Base-by-base conservation (phyloP, 2,113 vertebrate species). In the Ascaphus truei region DNA sequence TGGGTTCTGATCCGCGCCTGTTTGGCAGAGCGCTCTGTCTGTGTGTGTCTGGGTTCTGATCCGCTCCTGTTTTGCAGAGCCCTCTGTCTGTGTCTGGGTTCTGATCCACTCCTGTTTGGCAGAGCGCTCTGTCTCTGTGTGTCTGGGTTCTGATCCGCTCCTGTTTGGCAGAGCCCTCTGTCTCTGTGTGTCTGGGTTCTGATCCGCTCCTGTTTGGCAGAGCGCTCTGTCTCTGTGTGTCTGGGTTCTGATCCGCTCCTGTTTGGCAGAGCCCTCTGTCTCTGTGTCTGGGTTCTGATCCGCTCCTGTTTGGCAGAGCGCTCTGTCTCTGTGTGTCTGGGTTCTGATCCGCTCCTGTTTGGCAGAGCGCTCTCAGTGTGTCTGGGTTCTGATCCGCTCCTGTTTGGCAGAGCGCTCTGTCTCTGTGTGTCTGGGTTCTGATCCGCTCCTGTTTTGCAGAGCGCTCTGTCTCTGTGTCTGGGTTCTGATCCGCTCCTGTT, bases 331-430 rank as follows among this genome's bases (percentile, higher is more conserved):
- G 11, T 11, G 5, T 7, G 5, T 34, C 11, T 5, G 41, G 16
- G 7, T 5, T 45, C 20, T 62, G 10, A 20, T 29, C 3, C 13
- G 2, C 25, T 4, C 22, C 4, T 22, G 7, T 15, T n/a, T 12
- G 36, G 37, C 63, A 96, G 95, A 96, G 76, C 87, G 94, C 22
- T 95, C 95, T 64, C 93, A 93, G 20, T 96, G 94, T 66, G 95
- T 98, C 86, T 92, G 95, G 73, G 87, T 97, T 68, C 88, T 98
- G 68, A n/a, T n/a, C 95, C 94, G 86, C 76, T 98, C 0, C 94
- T n/a, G n/a, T n/a, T n/a, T 34, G 31, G 31, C 8, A 34, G 31
- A 34, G 5, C 5, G 5, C 31, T 7, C 31, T 7, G 31, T 34
- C 31, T 34, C 5, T 34, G 11, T 11, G 5, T 7, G 5, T 34